Conservation (phyloP, 2,113 vertebrate genomes). For the Brachypteracias leptosomus region DNA sequence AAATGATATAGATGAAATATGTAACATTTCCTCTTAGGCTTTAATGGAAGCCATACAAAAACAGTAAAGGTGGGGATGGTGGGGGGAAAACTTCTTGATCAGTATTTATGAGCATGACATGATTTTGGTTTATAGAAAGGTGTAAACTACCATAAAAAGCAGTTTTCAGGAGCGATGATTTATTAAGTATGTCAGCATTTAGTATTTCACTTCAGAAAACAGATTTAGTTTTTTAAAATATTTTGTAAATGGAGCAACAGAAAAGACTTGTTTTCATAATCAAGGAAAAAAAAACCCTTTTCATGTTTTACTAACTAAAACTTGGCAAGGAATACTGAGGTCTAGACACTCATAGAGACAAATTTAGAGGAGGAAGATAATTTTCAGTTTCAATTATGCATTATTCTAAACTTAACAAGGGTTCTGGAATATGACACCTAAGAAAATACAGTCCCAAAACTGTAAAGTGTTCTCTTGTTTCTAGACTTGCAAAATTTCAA, state of each 20-base stretch:
- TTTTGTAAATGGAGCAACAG: not conserved
- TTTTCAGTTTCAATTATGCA: not conserved
- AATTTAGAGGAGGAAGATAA: not conserved
- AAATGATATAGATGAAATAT: not conserved
- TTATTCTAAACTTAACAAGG: not conserved
- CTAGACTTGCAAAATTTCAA: not conserved
- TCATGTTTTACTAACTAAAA: not conserved
- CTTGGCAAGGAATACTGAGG: not conserved
- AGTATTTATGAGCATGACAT: not conserved
- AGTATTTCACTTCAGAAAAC: not conserved
- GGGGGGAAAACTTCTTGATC: not conserved
- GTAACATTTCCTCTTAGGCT: not conserved
- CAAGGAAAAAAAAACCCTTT: not conserved
- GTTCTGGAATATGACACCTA: not conserved
- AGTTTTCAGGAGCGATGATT: not conserved
- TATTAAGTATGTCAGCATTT: not conserved
- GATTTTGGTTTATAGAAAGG: not conserved
- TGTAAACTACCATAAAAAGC: not conserved
- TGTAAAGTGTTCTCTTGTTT: not conserved
- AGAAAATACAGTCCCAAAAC: not conserved
- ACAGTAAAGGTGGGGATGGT: rapidly evolving
- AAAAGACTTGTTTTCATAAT: not conserved
- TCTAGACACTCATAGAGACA: not conserved
- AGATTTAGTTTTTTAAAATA: not conserved
- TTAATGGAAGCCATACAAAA: not conserved